Percentiles rank a stretch among this genome's conserved stretches.
These are phyloP conservation scores for Margaritifera margaritifera DNA, from an alignment of 2,888 invertebrate species.

Conservation along the genomic window DNA sequence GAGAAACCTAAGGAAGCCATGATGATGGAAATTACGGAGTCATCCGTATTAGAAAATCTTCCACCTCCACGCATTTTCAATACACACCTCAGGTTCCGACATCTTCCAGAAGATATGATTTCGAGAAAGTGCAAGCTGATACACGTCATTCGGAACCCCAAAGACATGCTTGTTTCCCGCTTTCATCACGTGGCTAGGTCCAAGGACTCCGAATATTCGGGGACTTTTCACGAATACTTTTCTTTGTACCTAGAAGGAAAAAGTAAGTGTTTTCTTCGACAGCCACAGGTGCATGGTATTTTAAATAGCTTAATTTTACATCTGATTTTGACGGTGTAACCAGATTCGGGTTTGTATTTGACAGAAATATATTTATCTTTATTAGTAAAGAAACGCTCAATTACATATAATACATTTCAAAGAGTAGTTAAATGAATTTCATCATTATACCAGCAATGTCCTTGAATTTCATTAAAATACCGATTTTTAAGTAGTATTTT, in stretches of 20 bases:
- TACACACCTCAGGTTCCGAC: constrained; percentile 29
- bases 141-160: constrained; percentile 36
- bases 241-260: constrained; percentile 32
- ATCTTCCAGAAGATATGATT: constrained; percentile 31
- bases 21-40: constrained; percentile 28
- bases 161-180: constrained; percentile 36
- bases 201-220: constrained; percentile 17
- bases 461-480: too few relatives aligned
- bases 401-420: too few relatives aligned
- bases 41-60: constrained; percentile 9
- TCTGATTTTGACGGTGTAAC: too few relatives aligned
- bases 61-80: constrained; percentile 38
- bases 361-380: too few relatives aligned
- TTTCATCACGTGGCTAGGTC: constrained; percentile 27
- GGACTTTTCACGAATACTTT: constrained; percentile 30
- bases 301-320: too few relatives aligned
- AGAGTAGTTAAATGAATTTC: too few relatives aligned
- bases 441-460: too few relatives aligned
- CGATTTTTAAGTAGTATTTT: too few relatives aligned
- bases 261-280: constrained; percentile 12
- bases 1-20: constrained; percentile 29
- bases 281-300: too few relatives aligned
- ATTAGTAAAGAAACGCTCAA: too few relatives aligned
- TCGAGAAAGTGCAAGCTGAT: constrained; percentile 34
- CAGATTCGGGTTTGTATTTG: too few relatives aligned